Conservation (phyloP, 2,797 vertebrate genomes). For the Falco novaeseelandiae region DNA sequence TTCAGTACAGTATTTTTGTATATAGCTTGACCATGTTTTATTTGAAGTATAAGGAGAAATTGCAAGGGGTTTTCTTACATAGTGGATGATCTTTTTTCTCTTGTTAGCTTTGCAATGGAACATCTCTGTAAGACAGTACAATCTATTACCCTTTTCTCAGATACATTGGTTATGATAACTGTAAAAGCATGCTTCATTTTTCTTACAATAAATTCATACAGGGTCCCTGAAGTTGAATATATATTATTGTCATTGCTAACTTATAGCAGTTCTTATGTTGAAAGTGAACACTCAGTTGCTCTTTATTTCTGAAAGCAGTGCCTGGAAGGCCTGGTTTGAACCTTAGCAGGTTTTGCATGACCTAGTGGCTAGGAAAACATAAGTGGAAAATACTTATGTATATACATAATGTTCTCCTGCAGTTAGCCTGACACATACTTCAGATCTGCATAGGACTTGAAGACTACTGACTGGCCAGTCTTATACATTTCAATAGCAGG, state of each 20-base stretch:
- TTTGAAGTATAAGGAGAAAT: not conserved
- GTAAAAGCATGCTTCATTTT: not conserved
- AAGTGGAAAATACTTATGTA: not conserved
- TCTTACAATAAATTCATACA: not conserved
- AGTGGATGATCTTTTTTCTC: not conserved
- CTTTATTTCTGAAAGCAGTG: not conserved
- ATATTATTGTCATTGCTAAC: not conserved
- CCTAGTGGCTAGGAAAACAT: not conserved
- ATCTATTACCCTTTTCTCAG: not conserved
- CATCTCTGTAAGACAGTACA: not conserved
- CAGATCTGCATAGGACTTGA: not conserved
- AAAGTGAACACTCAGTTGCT: not conserved
- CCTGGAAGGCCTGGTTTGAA: not conserved
- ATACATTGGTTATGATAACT: not conserved
- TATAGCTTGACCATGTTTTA: not conserved
- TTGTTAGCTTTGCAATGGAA: not conserved
- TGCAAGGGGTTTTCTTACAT: not conserved
- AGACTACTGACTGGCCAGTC: not conserved
- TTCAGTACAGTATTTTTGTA: not conserved
- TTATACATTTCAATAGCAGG: not conserved
- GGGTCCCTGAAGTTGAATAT: not conserved
- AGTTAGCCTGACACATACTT: not conserved
- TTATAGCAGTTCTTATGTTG: not conserved
- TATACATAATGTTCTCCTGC: not conserved
- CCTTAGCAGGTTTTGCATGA: not conserved